phyloP scores from a whole-genome alignment of 53 echinoderm and acorn worm species.

The Astropecten irregularis region DNA sequence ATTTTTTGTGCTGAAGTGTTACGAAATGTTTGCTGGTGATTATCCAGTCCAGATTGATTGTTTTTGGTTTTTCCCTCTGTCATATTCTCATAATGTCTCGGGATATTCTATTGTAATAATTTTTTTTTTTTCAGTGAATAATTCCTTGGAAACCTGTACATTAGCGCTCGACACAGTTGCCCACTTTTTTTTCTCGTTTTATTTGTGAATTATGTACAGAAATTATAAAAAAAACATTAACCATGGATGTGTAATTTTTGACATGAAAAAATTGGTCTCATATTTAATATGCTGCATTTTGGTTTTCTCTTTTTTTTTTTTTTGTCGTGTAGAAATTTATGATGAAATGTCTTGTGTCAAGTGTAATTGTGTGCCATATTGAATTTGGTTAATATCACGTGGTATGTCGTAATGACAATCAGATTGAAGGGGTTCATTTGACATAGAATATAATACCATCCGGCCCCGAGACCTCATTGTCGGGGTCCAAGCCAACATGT shows the following conservation, averaged over 20 bases:
- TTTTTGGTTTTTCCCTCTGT: neutral
- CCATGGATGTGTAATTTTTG: slow-evolving; percentile 17
- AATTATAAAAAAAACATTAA: slow-evolving; percentile 4
- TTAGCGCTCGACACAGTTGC: neutral
- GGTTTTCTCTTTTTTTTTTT: neutral
- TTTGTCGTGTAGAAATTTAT: neutral
- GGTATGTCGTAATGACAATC: neutral
- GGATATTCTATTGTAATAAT: no score
- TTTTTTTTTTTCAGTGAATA: no score
- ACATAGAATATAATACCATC: no score
- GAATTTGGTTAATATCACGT: neutral
- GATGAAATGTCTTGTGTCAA: neutral
- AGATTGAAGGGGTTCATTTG: no score
- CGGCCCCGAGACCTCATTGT: no score
- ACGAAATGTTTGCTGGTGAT: no score
- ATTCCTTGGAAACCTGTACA: no score
- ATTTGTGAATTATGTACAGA: slow-evolving; percentile 23
- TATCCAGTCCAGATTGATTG: no score
- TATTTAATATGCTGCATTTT: slow-evolving; percentile 45
- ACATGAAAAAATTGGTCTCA: neutral
- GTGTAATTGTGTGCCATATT: slow-evolving; percentile 20
- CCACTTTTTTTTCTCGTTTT: neutral
- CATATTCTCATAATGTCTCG: slow-evolving; percentile 15
- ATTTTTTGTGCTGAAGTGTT: neutral
- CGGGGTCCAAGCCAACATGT: no score